Base-by-base conservation (phyloP, 30 jellyfish, hydroid and myxozoan species). In the Aurelia coerulea region DNA sequence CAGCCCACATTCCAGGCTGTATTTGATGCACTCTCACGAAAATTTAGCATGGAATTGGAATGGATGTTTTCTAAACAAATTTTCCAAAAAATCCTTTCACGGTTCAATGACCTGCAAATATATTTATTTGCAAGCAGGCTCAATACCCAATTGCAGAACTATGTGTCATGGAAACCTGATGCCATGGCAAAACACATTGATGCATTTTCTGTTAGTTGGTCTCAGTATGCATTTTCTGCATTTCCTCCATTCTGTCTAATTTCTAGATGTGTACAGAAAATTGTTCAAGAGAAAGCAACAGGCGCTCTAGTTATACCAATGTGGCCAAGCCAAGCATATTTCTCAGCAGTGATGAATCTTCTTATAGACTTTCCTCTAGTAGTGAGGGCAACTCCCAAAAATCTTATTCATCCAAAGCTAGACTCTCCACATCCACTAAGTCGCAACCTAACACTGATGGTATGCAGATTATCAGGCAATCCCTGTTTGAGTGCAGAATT, bases 91-190 rank as follows among this genome's bases (percentile, higher is more conserved):
- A 73, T 73, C 67, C 7, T 56, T 76, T 41, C 37, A 49, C 53
- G 9, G 11, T 12, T 76, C 31, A 18, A 34, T 49, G 10, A 15
- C 53, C 81, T 53, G 14, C 80, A 76, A 81, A 76, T 5, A 31
- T 81, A 76, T 56, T 54, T 76, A 49, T 76, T 76, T 76, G 87
- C 87, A 14, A 31, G 79, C 49, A 54, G 89, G 29, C 29, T 79
- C 54, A 79, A 79, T 63, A 9, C 37, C 31, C 85, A 79, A 63
- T 79, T 79, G 73, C 66, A 62, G n/a, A 37, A 50, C 50, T 79
- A 79, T 65, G 89, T 79, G 66, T 37, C 66, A 63, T 79, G 89
- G 89, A 60, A 63, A 79, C 83, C 89, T 59, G 89, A 33, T 63
- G 68, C 89, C 41, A 63, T 60, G 83, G 82, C 89, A 3, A 41